Percentiles rank a stretch among this genome's conserved stretches.
phyloP scores from a whole-genome alignment of 1,140 invertebrate species.

The Ceratoteleas bidentatus region DNA sequence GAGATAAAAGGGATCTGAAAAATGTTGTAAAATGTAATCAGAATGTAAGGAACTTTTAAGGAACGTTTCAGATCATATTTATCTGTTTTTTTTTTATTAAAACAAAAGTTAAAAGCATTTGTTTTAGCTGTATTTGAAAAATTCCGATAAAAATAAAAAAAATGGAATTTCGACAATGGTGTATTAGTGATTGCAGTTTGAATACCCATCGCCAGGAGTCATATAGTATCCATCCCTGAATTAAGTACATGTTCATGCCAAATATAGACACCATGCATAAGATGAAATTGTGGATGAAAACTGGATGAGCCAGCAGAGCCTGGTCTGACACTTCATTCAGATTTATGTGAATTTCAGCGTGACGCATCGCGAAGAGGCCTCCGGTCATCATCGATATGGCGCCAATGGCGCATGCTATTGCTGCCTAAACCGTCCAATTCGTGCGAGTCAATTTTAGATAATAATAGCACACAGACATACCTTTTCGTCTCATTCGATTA shows the following conservation, averaged over 20 bases:
- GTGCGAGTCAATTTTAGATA: conserved; percentile 22
- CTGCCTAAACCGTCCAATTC: conserved; percentile 64
- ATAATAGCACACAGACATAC: too few relatives aligned
- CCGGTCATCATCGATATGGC: conserved; percentile 68
- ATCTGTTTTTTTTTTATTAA: too few relatives aligned
- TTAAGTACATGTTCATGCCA: conserved; percentile 71
- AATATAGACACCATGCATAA: conserved; percentile 76
- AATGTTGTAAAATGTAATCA: too few relatives aligned
- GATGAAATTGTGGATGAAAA: conserved; percentile 77
- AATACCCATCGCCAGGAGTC: conserved; percentile 73
- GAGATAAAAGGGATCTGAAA: too few relatives aligned
- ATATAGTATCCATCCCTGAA: conserved; percentile 73
- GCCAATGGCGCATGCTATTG: conserved; percentile 63
- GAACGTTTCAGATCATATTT: too few relatives aligned
- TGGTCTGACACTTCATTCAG: conserved; percentile 71
- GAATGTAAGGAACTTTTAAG: too few relatives aligned
- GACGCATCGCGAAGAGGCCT: conserved; percentile 74
- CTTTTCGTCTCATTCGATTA: background rate
- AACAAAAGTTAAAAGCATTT: background rate
- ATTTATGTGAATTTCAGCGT: conserved; percentile 74
- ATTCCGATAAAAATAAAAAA: background rate
- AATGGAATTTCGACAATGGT: background rate
- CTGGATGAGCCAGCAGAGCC: conserved; percentile 72
- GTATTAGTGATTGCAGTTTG: background rate
- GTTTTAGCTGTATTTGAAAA: background rate